Base-by-base conservation (phyloP, 2,113 vertebrate genomes). In the Clarias macrocephalus region DNA sequence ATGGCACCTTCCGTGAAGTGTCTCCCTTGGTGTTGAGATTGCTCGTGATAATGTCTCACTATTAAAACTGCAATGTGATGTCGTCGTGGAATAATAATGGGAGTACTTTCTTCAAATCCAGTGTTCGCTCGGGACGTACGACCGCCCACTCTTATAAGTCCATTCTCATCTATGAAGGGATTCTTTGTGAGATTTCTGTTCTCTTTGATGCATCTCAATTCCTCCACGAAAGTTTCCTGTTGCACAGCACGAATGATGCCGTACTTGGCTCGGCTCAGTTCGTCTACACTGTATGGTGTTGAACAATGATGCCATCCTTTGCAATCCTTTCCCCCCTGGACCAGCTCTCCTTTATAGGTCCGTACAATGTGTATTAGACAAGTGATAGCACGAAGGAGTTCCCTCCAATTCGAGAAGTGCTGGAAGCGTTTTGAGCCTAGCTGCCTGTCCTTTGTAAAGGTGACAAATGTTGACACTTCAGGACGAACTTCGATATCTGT, bases 301-400 rank as follows among this genome's bases (percentile, higher is more conserved):
- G 6, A 6, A 28, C 73, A 85, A 33, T 1, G 28, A 56, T 89
- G 79, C 86, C 89, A 91, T 3, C 89, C 81, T 63, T 48, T 85
- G 13, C 89, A 86, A 23, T 42, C 25, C 19, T 18, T 18, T 1
- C 23, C 3, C 0, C 83, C 3, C n/a, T 68, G 11, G 37, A 18
- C 16, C 4, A n/a, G n/a, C n/a, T n/a, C n/a, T n/a, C n/a, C n/a
- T n/a, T n/a, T n/a, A n/a, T n/a, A n/a, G n/a, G n/a, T 75, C 10
- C 12, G 18, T 12, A 62, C 37, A 54, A 89, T 56, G 18, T 91
- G 75, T 30, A 86, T 70, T 11, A 90, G 84, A n/a, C 28, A 7
- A 13, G 86, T 75, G 7, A 90, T 21, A 48, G 63, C 52, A 33
- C 30, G 19, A 18, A 88, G 28, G 0, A 89, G 23, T 28, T 28